Evolutionary conservation across 2,797 vertebrate species (phyloP).

Genomic region (Falco novaeseelandiae): DNA sequence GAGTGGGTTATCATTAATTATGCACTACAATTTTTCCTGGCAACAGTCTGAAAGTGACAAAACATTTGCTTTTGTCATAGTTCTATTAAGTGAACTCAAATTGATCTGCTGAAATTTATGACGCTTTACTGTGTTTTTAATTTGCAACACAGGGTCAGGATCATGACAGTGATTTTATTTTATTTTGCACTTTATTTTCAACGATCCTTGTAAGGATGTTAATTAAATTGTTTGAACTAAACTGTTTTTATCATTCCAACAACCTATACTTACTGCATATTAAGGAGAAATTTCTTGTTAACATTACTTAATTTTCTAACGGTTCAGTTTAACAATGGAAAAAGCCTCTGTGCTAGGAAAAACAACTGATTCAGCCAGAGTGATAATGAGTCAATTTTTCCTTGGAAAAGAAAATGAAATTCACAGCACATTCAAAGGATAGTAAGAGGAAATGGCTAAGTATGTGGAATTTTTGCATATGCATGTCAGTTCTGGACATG

Average conservation of each 20-base stretch:
- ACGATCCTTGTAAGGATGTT: conserved; percentile 65
- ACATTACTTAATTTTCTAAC: conserved; percentile 64
- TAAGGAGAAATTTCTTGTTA: conserved; percentile 69
- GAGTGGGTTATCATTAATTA: conserved; percentile 78
- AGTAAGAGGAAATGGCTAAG: not conserved
- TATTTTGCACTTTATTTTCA: conserved; percentile 75
- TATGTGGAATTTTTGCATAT: not conserved
- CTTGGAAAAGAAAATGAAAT: not conserved
- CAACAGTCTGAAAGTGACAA: conserved; percentile 78
- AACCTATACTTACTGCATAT: conserved; percentile 69
- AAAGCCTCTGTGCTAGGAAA: not conserved
- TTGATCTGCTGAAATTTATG: conserved; percentile 73
- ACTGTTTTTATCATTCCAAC: conserved; percentile 71
- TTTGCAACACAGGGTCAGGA: conserved; percentile 73
- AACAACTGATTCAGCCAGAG: conserved; percentile 26
- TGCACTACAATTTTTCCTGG: conserved; percentile 76
- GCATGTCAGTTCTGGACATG: not conserved
- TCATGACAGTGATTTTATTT: conserved; percentile 74
- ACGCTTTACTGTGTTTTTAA: conserved; percentile 76
- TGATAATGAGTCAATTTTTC: conserved; percentile 12
- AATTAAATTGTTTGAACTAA: conserved; percentile 79
- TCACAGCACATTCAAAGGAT: not conserved
- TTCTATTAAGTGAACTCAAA: conserved; percentile 77
- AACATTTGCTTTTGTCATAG: conserved; percentile 81
- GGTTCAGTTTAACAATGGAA: conserved; percentile 49